These are phyloP conservation scores for Meles meles DNA, from an alignment of 2,113 vertebrate genomes.

Conservation along the genomic window DNA sequence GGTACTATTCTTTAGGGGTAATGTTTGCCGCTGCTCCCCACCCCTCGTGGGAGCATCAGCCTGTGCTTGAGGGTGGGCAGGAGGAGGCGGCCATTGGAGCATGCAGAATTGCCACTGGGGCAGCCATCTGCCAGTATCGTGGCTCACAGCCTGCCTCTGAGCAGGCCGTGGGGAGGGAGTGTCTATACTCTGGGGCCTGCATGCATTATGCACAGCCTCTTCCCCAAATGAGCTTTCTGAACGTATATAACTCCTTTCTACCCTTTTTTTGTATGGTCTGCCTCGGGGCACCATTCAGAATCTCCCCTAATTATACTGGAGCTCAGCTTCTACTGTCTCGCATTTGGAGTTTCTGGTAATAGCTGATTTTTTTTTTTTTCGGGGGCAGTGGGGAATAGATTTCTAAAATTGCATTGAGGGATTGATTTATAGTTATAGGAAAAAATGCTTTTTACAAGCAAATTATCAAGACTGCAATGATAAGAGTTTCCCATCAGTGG, in stretches of 20 bases:
- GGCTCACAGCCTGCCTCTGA: slow-evolving; percentile 46
- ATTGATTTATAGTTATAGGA: slow-evolving; percentile 82
- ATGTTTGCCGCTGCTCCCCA: neutral
- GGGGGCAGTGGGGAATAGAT: slow-evolving; percentile 4
- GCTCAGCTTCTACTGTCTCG: slow-evolving; percentile 41
- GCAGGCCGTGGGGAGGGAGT: rapidly evolving
- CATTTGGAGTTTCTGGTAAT: slow-evolving; percentile 78
- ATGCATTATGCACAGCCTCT: slow-evolving; percentile 41
- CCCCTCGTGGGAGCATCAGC: slow-evolving; percentile 2
- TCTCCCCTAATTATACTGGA: slow-evolving; percentile 64
- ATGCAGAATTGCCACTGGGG: slow-evolving; percentile 33
- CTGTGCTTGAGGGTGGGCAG: slow-evolving; percentile 29
- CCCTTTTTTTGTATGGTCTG: slow-evolving; percentile 39
- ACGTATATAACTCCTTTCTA: neutral
- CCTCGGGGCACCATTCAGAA: slow-evolving; percentile 25
- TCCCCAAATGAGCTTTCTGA: slow-evolving; percentile 68
- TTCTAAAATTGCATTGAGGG: slow-evolving; percentile 77
- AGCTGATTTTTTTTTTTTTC: slow-evolving; percentile 44
- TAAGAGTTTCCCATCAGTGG: slow-evolving; percentile 54
- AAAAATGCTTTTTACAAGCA: slow-evolving; percentile 76
- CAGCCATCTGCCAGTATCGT: slow-evolving; percentile 56
- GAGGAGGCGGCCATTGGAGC: slow-evolving; percentile 42
- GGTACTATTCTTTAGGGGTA: slow-evolving; percentile 54
- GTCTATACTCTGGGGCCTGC: neutral
- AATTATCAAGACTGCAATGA: slow-evolving; percentile 60